Percentiles rank a stretch among this genome's conserved stretches.
These are phyloP conservation scores for Eustalomyia histrio DNA, from an alignment of 2,888 invertebrate genomes.

Conservation along the genomic window DNA sequence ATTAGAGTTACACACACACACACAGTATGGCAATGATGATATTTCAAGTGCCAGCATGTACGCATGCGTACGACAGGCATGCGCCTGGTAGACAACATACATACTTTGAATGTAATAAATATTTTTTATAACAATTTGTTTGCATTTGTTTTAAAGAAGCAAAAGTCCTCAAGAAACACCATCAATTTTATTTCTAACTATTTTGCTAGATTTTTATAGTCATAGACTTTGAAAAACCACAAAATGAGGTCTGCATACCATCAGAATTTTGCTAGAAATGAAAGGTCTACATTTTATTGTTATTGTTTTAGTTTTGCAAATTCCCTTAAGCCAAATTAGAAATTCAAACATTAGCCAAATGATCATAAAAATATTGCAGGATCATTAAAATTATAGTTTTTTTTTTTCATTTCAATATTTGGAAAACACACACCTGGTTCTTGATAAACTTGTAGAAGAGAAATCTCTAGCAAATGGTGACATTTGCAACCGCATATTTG, in stretches of 20 bases:
- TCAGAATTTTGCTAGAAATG: conserved; percentile 26
- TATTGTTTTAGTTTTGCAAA: conserved; percentile 43
- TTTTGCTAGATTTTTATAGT: conserved; percentile 8
- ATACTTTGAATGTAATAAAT: conserved; percentile 18
- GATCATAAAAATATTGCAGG: conserved; percentile 41
- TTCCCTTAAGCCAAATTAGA: conserved; percentile 58
- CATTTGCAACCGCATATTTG: conserved; percentile 65
- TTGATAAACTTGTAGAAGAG: conserved; percentile 17
- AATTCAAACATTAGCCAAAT: conserved; percentile 55
- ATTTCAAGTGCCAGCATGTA: conserved; percentile 60
- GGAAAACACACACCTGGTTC: conserved; percentile 49
- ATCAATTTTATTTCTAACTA: not conserved
- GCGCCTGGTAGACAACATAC: conserved; percentile 23
- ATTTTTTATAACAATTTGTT: conserved; percentile 34
- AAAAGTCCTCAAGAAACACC: not conserved
- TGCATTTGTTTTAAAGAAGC: conserved; percentile 32
- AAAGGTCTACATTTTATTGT: conserved; percentile 25
- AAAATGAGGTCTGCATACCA: conserved; percentile 32
- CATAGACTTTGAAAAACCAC: conserved; percentile 28
- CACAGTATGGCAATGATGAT: conserved; percentile 34
- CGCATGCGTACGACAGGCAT: conserved; percentile 56
- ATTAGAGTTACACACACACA: conserved; percentile 59
- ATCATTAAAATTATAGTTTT: conserved; percentile 41
- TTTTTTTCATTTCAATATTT: conserved; percentile 25
- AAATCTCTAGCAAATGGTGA: conserved; percentile 59